phyloP scores from a whole-genome alignment of 1,140 invertebrate genomes.

The Drosophila nigrodunni region DNA sequence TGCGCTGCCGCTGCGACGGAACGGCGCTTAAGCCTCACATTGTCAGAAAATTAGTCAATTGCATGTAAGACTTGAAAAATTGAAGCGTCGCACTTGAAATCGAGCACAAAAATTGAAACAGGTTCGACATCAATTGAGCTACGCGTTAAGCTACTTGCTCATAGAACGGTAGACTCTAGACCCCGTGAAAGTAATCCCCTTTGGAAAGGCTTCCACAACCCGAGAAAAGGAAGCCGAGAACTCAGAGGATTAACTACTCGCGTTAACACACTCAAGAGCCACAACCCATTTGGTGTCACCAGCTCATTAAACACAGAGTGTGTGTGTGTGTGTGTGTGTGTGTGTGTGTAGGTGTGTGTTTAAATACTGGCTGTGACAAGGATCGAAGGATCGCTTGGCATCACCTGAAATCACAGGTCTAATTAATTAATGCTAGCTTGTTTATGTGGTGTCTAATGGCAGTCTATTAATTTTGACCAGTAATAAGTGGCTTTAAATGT shows the following conservation, averaged over 20 bases:
- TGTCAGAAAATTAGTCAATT: constrained; percentile 79
- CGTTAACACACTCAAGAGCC: constrained; percentile 31
- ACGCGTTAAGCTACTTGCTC: constrained; percentile 17
- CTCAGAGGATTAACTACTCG: constrained; percentile 1
- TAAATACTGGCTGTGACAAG: constrained; percentile 9
- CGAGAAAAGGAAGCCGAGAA: not conserved
- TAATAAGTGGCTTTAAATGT: not conserved
- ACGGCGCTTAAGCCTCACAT: constrained; percentile 27
- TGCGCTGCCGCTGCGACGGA: constrained; percentile 19
- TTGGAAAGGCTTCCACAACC: constrained; percentile 21
- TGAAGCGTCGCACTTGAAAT: constrained; percentile 60
- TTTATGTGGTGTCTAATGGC: constrained; percentile 57
- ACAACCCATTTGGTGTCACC: constrained; percentile 64
- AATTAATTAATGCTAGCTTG: constrained; percentile 64
- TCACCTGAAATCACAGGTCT: constrained; percentile 7
- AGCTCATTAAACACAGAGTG: constrained; percentile 58
- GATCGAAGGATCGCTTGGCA: constrained; percentile 21
- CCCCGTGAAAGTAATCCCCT: constrained; percentile 55
- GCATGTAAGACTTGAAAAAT: constrained; percentile 74
- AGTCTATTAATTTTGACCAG: constrained; percentile 46
- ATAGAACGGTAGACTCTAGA: constrained; percentile 50
- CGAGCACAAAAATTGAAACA: constrained; percentile 34
- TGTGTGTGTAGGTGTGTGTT: constrained; percentile 17
- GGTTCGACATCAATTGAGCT: constrained; percentile 58
- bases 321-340: constrained; percentile 30